These are phyloP conservation scores for Drosophila erecta DNA, from an alignment of 1,140 invertebrate species.

Conservation along the genomic window DNA sequence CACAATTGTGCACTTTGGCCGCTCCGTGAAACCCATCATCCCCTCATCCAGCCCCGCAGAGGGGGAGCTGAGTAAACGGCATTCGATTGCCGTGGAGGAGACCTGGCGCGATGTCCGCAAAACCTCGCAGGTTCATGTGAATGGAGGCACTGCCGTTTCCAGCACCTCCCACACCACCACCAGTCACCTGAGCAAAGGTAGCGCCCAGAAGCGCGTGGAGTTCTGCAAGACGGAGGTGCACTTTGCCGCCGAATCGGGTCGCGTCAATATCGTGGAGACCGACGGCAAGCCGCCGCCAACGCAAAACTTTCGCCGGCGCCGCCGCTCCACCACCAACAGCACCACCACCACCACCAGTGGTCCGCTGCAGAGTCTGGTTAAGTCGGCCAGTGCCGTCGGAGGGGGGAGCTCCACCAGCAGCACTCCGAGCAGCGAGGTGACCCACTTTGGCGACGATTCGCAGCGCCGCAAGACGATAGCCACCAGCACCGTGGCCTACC, in stretches of 20 bases:
- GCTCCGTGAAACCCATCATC: constrained; percentile 3
- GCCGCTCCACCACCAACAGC: constrained; percentile 86
- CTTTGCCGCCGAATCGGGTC: constrained; percentile 92
- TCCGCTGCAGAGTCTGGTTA: constrained; percentile 74
- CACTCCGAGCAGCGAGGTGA: constrained; percentile 47
- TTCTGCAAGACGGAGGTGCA: constrained; percentile 95
- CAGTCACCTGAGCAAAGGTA: constrained; percentile 39
- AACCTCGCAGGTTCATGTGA: constrained; percentile 77
- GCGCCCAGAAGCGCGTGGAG: constrained; percentile 89
- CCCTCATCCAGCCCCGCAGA: constrained; percentile 39
- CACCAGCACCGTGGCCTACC: constrained; percentile 70
- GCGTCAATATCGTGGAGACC: constrained; percentile 94
- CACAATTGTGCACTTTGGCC: constrained; percentile 76
- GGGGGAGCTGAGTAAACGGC: constrained; percentile 85
- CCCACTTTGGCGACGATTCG: constrained; percentile 72
- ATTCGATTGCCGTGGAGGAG: constrained; percentile 87
- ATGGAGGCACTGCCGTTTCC: constrained; percentile 29
- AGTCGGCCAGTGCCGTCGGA: constrained; percentile 55
- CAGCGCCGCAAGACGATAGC: constrained; percentile 52
- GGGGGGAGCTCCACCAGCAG: constrained; percentile 10
- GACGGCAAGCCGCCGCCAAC: constrained; percentile 93
- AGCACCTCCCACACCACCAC: constrained; percentile 78
- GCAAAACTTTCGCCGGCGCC: constrained; percentile 89
- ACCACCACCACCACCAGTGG: constrained; percentile 85
- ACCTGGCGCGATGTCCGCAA: constrained; percentile 85